Evolutionary conservation across 2,113 vertebrate species (phyloP).

Genomic region (Paradoxurus hermaphroditus): DNA sequence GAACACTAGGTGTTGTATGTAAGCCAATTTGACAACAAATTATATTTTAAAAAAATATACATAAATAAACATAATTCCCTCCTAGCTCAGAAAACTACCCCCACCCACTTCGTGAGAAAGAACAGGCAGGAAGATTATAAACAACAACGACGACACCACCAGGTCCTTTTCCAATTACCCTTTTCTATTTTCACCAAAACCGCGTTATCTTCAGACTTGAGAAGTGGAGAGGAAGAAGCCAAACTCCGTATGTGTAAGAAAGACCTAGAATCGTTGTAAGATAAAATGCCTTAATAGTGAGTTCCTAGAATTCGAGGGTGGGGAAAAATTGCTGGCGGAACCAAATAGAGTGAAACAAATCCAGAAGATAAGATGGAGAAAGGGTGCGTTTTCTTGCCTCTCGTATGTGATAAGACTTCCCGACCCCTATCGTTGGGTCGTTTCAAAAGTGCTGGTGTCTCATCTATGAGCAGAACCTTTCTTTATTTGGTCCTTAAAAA

Average conservation of each 20-base stretch:
- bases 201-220: background rate
- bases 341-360: background rate
- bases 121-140: background rate
- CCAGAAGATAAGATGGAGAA: background rate
- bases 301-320: background rate
- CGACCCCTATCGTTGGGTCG: background rate
- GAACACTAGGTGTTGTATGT: too few relatives aligned
- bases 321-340: background rate
- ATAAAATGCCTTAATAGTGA: background rate
- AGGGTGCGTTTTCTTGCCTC: background rate
- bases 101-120: background rate
- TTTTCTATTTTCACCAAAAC: slow-evolving; percentile 22
- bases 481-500: background rate
- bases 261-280: background rate
- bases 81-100: background rate
- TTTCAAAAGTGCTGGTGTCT: background rate
- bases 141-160: background rate
- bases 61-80: background rate
- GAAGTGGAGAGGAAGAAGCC: background rate
- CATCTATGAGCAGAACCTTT: background rate
- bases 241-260: background rate
- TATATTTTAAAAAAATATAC: too few relatives aligned
- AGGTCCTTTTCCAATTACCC: background rate
- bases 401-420: fast-evolving
- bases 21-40: too few relatives aligned